These are phyloP conservation scores for Cossypha heuglini DNA, from an alignment of 2,797 vertebrate genomes.

Conservation along the genomic window DNA sequence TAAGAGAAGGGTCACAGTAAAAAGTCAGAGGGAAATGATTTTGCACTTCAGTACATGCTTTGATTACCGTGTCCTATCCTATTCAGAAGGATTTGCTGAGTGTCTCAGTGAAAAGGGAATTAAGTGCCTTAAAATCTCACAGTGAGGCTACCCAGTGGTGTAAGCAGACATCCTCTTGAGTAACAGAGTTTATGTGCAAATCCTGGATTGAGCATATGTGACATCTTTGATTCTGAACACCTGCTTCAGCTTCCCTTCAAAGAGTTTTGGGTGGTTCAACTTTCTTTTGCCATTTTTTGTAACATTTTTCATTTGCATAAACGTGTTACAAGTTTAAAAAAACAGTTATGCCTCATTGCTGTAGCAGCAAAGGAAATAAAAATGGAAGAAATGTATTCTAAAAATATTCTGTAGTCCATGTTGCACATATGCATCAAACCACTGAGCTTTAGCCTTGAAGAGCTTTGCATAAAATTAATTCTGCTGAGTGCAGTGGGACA, in stretches of 20 bases:
- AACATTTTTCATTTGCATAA: neutral
- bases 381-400: neutral
- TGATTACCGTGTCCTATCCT: neutral
- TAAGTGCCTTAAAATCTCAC: neutral
- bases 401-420: neutral
- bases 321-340: neutral
- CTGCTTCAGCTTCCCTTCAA: neutral
- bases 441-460: neutral
- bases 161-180: neutral
- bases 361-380: neutral
- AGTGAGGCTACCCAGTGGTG: neutral
- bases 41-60: neutral
- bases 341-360: neutral
- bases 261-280: neutral
- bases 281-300: neutral
- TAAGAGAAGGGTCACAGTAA: neutral
- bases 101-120: neutral
- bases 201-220: fast-evolving
- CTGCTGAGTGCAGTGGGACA: neutral
- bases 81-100: neutral
- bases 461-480: neutral
- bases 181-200: neutral
- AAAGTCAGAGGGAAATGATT: neutral
- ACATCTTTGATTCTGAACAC: slow-evolving; percentile 11
- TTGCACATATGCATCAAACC: neutral